These are phyloP conservation scores for Lordiphosa clarofinis DNA, from an alignment of 1,140 invertebrate species.

Conservation along the genomic window DNA sequence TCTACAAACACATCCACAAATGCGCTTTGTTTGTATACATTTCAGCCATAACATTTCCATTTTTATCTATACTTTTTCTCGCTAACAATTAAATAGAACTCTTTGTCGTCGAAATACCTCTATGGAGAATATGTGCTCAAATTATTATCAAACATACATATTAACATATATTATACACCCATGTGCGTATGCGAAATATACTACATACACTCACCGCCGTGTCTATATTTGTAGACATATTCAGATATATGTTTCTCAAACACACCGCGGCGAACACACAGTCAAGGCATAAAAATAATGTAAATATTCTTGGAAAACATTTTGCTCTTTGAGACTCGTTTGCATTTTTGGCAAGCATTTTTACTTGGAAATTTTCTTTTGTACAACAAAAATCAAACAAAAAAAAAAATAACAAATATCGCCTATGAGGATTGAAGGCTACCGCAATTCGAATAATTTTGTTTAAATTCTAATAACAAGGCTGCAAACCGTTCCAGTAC, in stretches of 20 bases:
- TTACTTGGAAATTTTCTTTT: neutral
- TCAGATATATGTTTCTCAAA: constrained; percentile 33
- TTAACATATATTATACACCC: constrained; percentile 5
- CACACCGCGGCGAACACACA: constrained; percentile 7
- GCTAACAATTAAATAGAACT: no score
- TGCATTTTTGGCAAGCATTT: neutral
- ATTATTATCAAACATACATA: constrained; percentile 35
- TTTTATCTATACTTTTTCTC: constrained; percentile 8
- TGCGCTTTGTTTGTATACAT: neutral
- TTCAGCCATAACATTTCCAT: constrained; percentile 1
- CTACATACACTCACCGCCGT: constrained; percentile 31
- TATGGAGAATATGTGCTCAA: constrained; percentile 37
- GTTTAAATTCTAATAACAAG: no score
- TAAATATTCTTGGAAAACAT: constrained; percentile 44
- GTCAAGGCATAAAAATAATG: constrained; percentile 41
- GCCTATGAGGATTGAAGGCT: no score
- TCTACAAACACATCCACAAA: neutral
- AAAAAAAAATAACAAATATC: no score
- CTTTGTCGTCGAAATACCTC: no score
- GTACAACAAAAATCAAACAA: no score
- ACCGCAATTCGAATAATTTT: no score
- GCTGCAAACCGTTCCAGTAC: no score
- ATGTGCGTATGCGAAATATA: constrained; percentile 4
- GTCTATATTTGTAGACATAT: constrained; percentile 46
- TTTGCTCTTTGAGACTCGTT: constrained; percentile 3